Conservation (phyloP, 2,888 invertebrate genomes). For the Dynastes tityus region DNA sequence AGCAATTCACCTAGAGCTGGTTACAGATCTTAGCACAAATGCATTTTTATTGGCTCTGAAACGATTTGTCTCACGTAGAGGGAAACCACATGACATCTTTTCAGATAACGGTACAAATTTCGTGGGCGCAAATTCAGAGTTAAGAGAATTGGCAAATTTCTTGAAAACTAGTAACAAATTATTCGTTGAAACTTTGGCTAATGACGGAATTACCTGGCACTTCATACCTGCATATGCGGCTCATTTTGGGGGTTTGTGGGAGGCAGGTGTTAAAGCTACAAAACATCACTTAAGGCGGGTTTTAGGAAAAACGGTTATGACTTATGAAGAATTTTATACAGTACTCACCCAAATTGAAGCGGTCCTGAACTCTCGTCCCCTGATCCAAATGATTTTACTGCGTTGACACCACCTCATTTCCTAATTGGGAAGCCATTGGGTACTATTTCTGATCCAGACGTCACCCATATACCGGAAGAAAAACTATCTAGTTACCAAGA, state of each 20-base stretch:
- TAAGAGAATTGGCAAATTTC: not conserved
- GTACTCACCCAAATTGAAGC: too few relatives aligned
- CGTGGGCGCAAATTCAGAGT: slow-evolving; percentile 24
- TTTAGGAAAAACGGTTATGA: too few relatives aligned
- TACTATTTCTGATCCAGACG: slow-evolving; percentile 57
- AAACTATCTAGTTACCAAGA: slow-evolving; percentile 57
- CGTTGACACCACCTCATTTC: not conserved
- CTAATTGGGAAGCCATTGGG: slow-evolving; percentile 60
- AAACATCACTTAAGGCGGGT: too few relatives aligned
- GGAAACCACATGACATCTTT: slow-evolving; percentile 47
- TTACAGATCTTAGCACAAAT: slow-evolving; percentile 53
- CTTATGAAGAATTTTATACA: too few relatives aligned
- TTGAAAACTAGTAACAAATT: slow-evolving; percentile 51
- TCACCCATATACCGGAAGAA: slow-evolving; percentile 52
- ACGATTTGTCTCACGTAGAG: slow-evolving; percentile 53
- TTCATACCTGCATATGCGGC: slow-evolving; percentile 56
- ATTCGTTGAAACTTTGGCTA: slow-evolving; percentile 50
- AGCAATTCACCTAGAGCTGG: slow-evolving; percentile 55
- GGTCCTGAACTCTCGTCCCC: too few relatives aligned
- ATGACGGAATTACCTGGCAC: too few relatives aligned
- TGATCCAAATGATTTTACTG: too few relatives aligned
- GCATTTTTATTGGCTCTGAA: slow-evolving; percentile 52
- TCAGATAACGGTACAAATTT: slow-evolving; percentile 55
- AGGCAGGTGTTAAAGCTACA: too few relatives aligned
- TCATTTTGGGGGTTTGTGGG: not conserved